These are phyloP conservation scores for Scomber japonicus DNA, from an alignment of 2,113 vertebrate genomes.

Conservation along the genomic window DNA sequence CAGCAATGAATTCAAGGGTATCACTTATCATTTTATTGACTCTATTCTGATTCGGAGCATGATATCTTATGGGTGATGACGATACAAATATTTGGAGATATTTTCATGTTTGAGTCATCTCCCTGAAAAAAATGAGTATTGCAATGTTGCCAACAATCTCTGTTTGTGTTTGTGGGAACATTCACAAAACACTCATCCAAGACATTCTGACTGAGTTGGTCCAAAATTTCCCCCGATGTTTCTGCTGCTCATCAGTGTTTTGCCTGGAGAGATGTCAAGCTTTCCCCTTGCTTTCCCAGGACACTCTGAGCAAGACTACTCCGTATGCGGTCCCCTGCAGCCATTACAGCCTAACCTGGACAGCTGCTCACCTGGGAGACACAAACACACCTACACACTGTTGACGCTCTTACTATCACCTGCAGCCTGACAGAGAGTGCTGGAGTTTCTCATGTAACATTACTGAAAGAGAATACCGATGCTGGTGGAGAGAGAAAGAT, in stretches of 20 bases:
- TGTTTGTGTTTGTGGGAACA: constrained; percentile 8
- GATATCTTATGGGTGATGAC: constrained; percentile 19
- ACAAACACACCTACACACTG: constrained; percentile 8
- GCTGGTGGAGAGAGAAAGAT: constrained; percentile 6
- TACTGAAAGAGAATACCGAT: constrained; percentile 12
- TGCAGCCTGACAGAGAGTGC: constrained; percentile 26
- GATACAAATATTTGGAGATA: constrained; percentile 35
- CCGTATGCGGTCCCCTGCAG: constrained; percentile 21
- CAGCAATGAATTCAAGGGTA: constrained; percentile 21
- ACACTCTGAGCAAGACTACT: background rate
- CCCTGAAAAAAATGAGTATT: background rate
- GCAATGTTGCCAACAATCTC: constrained; percentile 29
- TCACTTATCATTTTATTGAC: constrained; percentile 29
- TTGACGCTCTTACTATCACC: background rate
- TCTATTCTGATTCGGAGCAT: background rate
- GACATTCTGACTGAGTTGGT: background rate
- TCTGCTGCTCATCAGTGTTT: constrained; percentile 9
- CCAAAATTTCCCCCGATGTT: background rate
- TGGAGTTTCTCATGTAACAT: constrained; percentile 10
- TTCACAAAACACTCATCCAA: constrained; percentile 18
- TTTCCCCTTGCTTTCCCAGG: background rate
- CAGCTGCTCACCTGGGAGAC: constrained; percentile 37
- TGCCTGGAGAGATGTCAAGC: constrained; percentile 14
- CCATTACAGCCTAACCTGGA: constrained; percentile 19
- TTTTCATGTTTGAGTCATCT: constrained; percentile 37